A percentile compares a stretch with the other conserved stretches of the same genome.
phyloP scores from a whole-genome alignment of 2,113 vertebrate species.

The Calyptommatus sinebrachiatus region DNA sequence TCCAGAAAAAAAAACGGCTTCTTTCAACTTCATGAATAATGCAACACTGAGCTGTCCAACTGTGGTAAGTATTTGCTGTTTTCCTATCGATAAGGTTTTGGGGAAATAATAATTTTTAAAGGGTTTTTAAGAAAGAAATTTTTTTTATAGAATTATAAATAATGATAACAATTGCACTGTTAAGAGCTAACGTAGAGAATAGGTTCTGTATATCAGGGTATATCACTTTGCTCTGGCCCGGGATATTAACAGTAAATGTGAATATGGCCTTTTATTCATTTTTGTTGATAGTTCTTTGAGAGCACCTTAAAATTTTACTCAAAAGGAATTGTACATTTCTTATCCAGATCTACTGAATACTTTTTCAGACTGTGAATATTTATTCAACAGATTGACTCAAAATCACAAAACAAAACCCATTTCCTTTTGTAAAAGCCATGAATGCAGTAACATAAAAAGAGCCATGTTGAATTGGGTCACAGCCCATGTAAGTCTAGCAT shows the following conservation, averaged over 20 bases:
- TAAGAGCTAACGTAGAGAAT: background rate
- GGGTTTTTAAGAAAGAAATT: background rate
- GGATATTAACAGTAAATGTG: too few relatives aligned
- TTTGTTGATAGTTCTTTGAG: too few relatives aligned
- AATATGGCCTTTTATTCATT: too few relatives aligned
- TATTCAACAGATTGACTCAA: background rate
- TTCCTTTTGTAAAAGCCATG: background rate
- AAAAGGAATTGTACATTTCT: constrained; percentile 13
- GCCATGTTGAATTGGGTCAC: too few relatives aligned
- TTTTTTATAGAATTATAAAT: background rate
- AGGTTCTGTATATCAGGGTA: too few relatives aligned
- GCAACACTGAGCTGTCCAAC: constrained; percentile 79
- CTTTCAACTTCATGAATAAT: constrained; percentile 68
- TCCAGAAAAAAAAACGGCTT: constrained; percentile 77
- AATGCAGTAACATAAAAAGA: constrained; percentile 7
- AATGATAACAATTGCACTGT: background rate
- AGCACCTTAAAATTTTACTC: background rate
- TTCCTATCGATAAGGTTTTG: background rate
- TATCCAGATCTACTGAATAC: background rate
- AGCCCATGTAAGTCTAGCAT: too few relatives aligned
- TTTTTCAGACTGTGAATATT: background rate
- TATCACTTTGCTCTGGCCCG: too few relatives aligned
- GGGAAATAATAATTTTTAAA: background rate
- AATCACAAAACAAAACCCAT: background rate
- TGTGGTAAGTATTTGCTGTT: constrained; percentile 66